phyloP scores from a whole-genome alignment of 2,797 vertebrate species.

The Trachurus trachurus region DNA sequence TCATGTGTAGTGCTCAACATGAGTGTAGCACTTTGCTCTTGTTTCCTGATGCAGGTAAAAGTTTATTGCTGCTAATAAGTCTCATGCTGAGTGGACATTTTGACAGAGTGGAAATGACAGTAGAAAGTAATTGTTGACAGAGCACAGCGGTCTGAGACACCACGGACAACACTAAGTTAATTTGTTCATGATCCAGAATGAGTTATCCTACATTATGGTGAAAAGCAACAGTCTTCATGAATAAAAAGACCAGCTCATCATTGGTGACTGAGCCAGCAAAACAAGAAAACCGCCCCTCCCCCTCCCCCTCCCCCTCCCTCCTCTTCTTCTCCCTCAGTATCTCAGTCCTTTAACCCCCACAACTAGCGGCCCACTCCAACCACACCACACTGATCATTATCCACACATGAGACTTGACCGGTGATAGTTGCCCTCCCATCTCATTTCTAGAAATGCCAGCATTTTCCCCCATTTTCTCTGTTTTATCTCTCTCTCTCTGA shows the following conservation, averaged over 20 bases:
- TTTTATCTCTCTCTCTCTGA: slow-evolving; percentile 25
- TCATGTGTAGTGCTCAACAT: not conserved
- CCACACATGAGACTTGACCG: not conserved
- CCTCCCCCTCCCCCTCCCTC: too few species aligned
- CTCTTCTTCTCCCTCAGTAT: not conserved
- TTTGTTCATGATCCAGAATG: not conserved
- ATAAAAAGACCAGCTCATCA: not conserved
- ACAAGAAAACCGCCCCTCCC: not conserved
- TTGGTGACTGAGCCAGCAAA: not conserved
- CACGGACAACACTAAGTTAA: not conserved
- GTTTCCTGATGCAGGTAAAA: not conserved
- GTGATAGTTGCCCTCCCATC: slow-evolving; percentile 16
- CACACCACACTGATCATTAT: slow-evolving; percentile 17
- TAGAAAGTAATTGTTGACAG: not conserved
- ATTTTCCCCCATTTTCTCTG: slow-evolving; percentile 6
- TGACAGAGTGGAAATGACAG: not conserved
- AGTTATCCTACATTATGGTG: not conserved
- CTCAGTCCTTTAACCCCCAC: slow-evolving; percentile 1
- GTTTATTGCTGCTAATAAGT: slow-evolving; percentile 12
- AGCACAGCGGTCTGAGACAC: not conserved
- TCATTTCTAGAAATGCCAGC: slow-evolving; percentile 19
- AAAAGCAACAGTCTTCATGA: not conserved
- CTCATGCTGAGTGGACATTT: not conserved
- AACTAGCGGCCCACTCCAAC: not conserved
- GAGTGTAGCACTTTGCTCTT: not conserved